These are phyloP conservation scores for Sepiola atlantica DNA, from an alignment of 2,888 invertebrate species.

Conservation along the genomic window DNA sequence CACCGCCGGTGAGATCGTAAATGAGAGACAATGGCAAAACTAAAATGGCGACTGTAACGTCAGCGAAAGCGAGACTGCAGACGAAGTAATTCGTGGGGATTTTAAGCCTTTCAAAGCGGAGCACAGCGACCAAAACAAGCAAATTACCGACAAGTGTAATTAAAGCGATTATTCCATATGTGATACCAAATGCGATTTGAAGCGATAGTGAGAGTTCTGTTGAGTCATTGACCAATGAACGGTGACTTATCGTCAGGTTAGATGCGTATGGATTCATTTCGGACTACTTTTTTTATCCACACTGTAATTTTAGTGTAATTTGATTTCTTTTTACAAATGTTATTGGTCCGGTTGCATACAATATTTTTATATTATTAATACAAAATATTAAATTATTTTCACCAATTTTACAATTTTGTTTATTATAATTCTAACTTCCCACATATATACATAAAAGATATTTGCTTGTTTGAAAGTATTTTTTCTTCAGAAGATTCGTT, in stretches of 20 bases:
- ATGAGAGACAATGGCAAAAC: slow-evolving; percentile 69
- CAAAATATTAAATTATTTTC: background rate
- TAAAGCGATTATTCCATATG: slow-evolving; percentile 54
- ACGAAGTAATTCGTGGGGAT: slow-evolving; percentile 70
- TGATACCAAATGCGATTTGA: slow-evolving; percentile 48
- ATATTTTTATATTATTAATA: background rate
- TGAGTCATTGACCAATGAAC: background rate
- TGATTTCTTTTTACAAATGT: background rate
- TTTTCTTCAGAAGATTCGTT: background rate
- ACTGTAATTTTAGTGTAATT: background rate
- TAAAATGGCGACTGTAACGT: slow-evolving; percentile 43
- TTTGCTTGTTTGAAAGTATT: background rate
- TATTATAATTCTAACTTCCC: background rate
- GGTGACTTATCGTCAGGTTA: background rate
- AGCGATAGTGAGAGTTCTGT: slow-evolving; percentile 24
- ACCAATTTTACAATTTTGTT: background rate
- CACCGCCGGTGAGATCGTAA: slow-evolving; percentile 61
- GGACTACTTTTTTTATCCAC: background rate
- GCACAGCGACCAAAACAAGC: slow-evolving; percentile 69
- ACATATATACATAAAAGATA: background rate
- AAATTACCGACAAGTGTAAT: slow-evolving; percentile 66
- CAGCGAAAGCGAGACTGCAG: slow-evolving; percentile 54
- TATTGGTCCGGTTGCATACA: background rate
- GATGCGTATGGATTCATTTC: background rate
- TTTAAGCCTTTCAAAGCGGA: slow-evolving; percentile 65